Evolutionary conservation across 2,113 vertebrate genomes (phyloP).

Genomic region (Hippoglossus stenolepis): DNA sequence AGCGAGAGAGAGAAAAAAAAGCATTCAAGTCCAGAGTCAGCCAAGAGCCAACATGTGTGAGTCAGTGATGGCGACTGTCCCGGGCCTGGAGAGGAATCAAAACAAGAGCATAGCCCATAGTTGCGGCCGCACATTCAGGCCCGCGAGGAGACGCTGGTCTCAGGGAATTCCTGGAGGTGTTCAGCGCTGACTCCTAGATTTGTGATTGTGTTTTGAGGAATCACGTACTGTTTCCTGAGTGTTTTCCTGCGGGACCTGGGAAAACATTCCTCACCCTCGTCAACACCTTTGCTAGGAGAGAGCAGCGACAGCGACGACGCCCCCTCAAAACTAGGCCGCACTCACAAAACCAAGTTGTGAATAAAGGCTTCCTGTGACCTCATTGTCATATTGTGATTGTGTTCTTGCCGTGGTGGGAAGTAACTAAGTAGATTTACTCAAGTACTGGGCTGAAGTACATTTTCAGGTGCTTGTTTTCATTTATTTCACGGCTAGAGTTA

Average conservation of each 20-base stretch:
- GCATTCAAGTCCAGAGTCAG: conserved; percentile 23
- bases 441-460: background rate
- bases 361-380: conserved; percentile 24
- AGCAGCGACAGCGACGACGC: background rate
- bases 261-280: conserved; percentile 66
- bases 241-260: conserved; percentile 51
- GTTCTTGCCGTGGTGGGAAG: background rate
- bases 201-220: conserved; percentile 28
- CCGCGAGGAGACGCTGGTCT: conserved; percentile 24
- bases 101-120: conserved; percentile 44
- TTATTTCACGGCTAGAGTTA: background rate
- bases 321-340: background rate
- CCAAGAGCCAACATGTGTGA: conserved; percentile 66
- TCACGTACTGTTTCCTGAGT: conserved; percentile 61
- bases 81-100: conserved; percentile 67
- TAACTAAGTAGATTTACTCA: background rate
- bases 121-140: background rate
- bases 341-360: conserved; percentile 3
- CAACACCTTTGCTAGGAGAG: conserved; percentile 29
- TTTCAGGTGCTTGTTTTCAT: background rate
- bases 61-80: conserved; percentile 74
- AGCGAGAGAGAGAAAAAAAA: conserved; percentile 53
- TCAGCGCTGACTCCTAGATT: conserved; percentile 23
- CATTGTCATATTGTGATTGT: background rate
- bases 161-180: conserved; percentile 37